Percentiles rank a stretch among this genome's conserved stretches.
Evolutionary conservation across 2,888 invertebrate species (phyloP).

Genomic region (Torymus texanus): DNA sequence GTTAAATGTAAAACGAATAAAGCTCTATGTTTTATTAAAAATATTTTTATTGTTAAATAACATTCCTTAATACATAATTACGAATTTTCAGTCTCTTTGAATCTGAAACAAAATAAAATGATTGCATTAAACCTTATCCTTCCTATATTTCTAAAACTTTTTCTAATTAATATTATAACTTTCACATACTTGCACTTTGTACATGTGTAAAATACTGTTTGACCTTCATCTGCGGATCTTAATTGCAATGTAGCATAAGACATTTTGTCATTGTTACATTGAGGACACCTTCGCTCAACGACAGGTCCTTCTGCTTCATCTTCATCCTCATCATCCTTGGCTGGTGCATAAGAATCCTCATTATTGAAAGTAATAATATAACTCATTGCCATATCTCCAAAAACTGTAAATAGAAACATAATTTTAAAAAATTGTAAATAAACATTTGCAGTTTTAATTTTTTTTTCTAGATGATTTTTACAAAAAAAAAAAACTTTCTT

Average conservation of each 20-base stretch:
- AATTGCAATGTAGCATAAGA: conserved; percentile 96
- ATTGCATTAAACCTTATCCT: background rate
- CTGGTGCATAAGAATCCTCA: conserved; percentile 74
- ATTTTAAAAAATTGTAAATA: background rate
- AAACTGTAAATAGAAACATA: conserved; percentile 76
- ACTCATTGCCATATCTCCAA: conserved; percentile 80
- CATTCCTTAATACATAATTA: conserved; percentile 66
- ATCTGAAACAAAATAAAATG: conserved; percentile 76
- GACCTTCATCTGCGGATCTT: conserved; percentile 98
- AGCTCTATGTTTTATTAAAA: conserved; percentile 71
- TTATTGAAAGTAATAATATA: conserved; percentile 86
- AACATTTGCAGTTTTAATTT: conserved; percentile 8
- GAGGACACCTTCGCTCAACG: conserved; percentile 88
- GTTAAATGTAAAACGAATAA: conserved; percentile 71
- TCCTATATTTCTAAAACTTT: too few species aligned
- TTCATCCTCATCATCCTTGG: conserved; percentile 66
- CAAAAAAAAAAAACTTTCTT: too few species aligned
- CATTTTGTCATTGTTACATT: conserved; percentile 94
- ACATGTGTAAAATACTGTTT: conserved; percentile 98
- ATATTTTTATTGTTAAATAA: background rate
- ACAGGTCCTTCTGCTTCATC: conserved; percentile 84
- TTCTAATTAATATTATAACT: background rate
- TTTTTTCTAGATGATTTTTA: too few species aligned
- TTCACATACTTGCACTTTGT: conserved; percentile 88
- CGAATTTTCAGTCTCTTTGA: conserved; percentile 86